Percentiles rank a stretch among this genome's conserved stretches.
Conservation (phyloP, 2,797 vertebrate genomes). For the Strix occidentalis region DNA sequence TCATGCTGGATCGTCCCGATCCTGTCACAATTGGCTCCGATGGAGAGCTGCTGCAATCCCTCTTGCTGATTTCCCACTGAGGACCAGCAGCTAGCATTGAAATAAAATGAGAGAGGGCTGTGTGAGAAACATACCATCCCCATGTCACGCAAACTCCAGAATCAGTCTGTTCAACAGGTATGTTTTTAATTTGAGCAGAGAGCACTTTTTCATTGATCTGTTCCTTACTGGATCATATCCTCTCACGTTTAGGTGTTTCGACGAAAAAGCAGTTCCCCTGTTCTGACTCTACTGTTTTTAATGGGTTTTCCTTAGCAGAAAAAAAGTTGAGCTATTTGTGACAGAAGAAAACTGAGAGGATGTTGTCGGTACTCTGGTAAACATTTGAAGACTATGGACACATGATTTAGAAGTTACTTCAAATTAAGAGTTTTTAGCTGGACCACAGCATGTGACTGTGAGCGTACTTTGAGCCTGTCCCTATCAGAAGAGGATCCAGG, state of each 20-base stretch:
- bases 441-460: background rate
- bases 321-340: background rate
- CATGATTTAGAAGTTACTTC: background rate
- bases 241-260: background rate
- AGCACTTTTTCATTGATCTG: background rate
- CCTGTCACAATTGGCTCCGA: conserved; percentile 85
- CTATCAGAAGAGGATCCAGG: background rate
- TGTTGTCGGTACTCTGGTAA: background rate
- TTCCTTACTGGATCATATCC: background rate
- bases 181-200: background rate
- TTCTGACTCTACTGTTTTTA: background rate
- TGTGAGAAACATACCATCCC: background rate
- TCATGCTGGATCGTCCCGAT: conserved; percentile 89
- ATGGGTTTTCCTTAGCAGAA: background rate
- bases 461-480: background rate
- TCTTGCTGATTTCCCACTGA: conserved; percentile 82
- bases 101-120: background rate
- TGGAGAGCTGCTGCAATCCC: conserved; percentile 86
- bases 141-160: fast-evolving
- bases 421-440: background rate
- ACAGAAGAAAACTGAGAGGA: background rate
- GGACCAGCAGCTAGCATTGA: conserved; percentile 88
- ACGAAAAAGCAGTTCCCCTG: background rate
- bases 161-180: background rate
- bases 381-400: background rate